These are phyloP conservation scores for Florisuga fusca DNA, from an alignment of 2,797 vertebrate genomes.

Conservation along the genomic window DNA sequence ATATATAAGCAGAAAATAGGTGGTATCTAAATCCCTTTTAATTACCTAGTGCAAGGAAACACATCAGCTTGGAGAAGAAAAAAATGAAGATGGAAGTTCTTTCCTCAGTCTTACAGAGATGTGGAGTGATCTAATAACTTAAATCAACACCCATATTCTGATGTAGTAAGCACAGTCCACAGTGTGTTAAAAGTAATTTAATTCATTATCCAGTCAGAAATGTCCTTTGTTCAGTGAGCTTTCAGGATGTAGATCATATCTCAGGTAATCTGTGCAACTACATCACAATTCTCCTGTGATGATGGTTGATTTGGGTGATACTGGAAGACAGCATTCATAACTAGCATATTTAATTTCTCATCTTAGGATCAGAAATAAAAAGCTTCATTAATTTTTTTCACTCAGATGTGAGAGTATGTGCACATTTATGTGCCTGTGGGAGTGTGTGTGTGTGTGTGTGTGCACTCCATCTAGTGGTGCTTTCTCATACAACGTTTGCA, in stretches of 20 bases:
- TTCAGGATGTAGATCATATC: neutral
- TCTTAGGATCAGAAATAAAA: neutral
- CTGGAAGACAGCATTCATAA: neutral
- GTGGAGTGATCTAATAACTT: neutral
- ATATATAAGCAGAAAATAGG: neutral
- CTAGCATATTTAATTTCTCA: neutral
- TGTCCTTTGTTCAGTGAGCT: neutral
- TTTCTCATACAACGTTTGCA: neutral
- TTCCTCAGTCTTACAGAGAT: neutral
- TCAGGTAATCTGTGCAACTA: neutral
- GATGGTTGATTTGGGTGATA: neutral
- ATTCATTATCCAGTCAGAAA: neutral
- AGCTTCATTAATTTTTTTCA: neutral
- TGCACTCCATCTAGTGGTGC: constrained; percentile 32
- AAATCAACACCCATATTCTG: neutral
- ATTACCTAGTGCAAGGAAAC: neutral
- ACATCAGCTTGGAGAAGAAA: neutral
- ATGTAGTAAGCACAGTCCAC: neutral
- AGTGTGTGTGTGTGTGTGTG: no score
- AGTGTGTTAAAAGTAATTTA: neutral
- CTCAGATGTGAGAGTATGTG: neutral
- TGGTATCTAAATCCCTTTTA: neutral
- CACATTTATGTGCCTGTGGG: fast-evolving
- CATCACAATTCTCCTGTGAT: neutral
- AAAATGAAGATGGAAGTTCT: neutral